Conservation (phyloP, 2,797 vertebrate genomes). For the Gallinago stenura region DNA sequence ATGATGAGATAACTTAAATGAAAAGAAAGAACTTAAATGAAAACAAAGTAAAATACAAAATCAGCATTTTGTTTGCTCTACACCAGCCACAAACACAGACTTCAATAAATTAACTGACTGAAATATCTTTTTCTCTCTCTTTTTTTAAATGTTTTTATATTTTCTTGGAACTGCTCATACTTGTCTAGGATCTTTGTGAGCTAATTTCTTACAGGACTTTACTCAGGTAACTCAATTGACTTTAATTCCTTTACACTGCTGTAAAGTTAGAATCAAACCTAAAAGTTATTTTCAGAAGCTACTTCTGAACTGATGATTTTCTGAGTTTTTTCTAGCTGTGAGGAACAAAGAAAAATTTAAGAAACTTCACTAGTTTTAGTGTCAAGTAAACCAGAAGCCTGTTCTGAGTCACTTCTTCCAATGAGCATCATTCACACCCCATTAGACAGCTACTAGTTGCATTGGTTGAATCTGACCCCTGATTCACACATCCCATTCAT, state of each 20-base stretch:
- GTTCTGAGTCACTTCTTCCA: conserved; percentile 10
- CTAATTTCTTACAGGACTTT: not conserved
- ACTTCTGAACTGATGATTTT: not conserved
- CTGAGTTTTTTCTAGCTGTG: not conserved
- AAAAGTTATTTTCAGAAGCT: not conserved
- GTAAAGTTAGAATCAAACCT: not conserved
- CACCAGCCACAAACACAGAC: not conserved
- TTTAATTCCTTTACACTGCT: not conserved
- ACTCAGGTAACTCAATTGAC: not conserved
- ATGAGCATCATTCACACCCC: not conserved
- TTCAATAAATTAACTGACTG: not conserved
- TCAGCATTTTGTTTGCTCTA: not conserved
- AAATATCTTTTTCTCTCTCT: not conserved
- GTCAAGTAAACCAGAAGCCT: not conserved
- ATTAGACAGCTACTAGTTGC: not conserved
- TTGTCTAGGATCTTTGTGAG: not conserved
- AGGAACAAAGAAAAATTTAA: not conserved
- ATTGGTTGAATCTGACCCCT: not conserved
- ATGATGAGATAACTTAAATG: not conserved
- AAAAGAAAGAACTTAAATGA: not conserved
- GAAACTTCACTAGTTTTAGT: not conserved
- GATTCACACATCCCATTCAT: not conserved
- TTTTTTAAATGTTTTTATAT: too few relatives aligned
- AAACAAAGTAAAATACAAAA: not conserved
- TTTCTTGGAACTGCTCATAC: not conserved